Percentiles rank a stretch among this genome's conserved stretches.
Conservation (phyloP, 2,113 vertebrate genomes). For the Psittacula cyanocephala region DNA sequence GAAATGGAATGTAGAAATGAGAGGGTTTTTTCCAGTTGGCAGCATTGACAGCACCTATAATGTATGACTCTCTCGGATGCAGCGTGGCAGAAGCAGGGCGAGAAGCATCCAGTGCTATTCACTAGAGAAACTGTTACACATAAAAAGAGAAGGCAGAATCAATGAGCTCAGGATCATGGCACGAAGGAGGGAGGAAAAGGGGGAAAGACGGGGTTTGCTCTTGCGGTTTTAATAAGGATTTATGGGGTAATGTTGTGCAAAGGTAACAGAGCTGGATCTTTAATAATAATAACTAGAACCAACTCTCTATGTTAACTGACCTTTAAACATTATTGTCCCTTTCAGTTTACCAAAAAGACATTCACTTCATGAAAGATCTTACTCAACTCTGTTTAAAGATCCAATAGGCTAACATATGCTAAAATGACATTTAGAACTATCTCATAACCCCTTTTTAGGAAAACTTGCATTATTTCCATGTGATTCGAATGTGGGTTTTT, state of each 20-base stretch:
- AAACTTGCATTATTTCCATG: conserved; percentile 69
- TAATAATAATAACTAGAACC: conserved; percentile 64
- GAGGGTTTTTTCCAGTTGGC: conserved; percentile 43
- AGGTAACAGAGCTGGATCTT: conserved; percentile 64
- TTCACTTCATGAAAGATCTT: conserved; percentile 69
- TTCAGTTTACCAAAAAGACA: conserved; percentile 73
- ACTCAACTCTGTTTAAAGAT: conserved; percentile 69
- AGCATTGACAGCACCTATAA: conserved; percentile 40
- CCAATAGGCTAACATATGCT: conserved; percentile 71
- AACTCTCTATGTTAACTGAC: conserved; percentile 71
- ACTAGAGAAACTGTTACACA: conserved; percentile 1
- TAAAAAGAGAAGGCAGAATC: not conserved
- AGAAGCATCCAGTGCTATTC: conserved; percentile 17
- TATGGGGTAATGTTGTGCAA: conserved; percentile 44
- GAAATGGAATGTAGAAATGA: conserved; percentile 40
- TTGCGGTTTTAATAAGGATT: conserved; percentile 49
- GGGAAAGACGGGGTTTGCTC: not conserved
- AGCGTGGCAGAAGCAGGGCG: not conserved
- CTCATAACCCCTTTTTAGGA: conserved; percentile 63
- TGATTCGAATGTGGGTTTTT: conserved; percentile 63
- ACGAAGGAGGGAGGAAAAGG: not conserved
- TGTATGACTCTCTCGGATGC: not conserved
- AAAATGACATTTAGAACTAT: conserved; percentile 80
- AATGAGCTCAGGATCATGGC: not conserved
- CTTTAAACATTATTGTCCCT: conserved; percentile 74